Percentiles rank a stretch among this genome's conserved stretches.
These are phyloP conservation scores for Drosophila serrata DNA, from an alignment of 1,140 invertebrate genomes.

Conservation along the genomic window DNA sequence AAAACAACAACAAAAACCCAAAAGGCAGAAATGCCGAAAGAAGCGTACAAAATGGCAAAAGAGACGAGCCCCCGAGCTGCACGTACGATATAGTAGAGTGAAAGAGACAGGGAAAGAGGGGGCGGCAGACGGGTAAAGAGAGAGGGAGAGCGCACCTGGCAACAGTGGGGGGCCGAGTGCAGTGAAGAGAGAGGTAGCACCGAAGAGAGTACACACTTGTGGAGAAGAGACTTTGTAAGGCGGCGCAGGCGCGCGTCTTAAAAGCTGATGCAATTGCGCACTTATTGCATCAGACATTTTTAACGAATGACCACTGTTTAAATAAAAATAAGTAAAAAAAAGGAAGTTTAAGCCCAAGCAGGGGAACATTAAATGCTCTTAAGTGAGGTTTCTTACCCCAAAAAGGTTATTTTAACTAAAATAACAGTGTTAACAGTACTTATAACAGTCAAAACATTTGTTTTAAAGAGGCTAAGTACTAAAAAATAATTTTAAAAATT, in stretches of 20 bases:
- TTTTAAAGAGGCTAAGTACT: background rate
- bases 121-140: background rate
- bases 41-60: constrained; percentile 37
- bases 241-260: constrained; percentile 57
- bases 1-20: constrained; percentile 21
- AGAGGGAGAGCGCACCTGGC: constrained; percentile 26
- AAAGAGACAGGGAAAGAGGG: background rate
- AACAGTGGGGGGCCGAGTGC: constrained; percentile 17
- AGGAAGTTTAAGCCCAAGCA: background rate
- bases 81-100: constrained; percentile 31
- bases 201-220: constrained; percentile 9
- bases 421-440: no score
- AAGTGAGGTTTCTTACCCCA: no score
- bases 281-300: constrained; percentile 64
- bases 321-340: background rate
- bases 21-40: constrained; percentile 34
- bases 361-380: constrained; percentile 2
- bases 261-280: constrained; percentile 68
- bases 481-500: background rate
- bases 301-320: constrained; percentile 19
- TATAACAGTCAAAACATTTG: background rate
- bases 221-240: constrained; percentile 11
- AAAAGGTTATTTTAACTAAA: background rate
- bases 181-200: background rate
- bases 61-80: constrained; percentile 69